Base-by-base conservation (phyloP, 2,113 vertebrate genomes). In the Macrotus californicus region DNA sequence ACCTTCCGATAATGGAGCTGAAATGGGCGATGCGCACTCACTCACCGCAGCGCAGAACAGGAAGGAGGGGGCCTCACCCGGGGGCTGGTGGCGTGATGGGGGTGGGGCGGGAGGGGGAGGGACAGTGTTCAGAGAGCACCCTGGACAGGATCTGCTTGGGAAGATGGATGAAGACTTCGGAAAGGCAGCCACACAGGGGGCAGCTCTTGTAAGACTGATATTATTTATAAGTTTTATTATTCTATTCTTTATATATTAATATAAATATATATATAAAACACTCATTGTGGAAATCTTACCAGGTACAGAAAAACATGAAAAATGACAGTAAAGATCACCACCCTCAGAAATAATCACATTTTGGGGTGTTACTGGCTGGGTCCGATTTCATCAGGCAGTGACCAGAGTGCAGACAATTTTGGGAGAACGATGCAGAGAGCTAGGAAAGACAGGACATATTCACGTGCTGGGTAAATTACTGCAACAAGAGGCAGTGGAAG, bases 41-140 rank as follows among this genome's bases (percentile, higher is more conserved):
- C 46, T 4, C 22, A 5, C 36, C 26, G 2, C 6, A 36, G 8
- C 2, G 22, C 13, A 22, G 6, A 1, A 0, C 13, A 19, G 4
- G 34, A 50, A 31, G 15, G 24, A 29, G 31, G 41, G 43, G 19
- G 29, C 14, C 13, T 54, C 31, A 9, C 56, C 5, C 6, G 16
- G 22, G 7, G n/a, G 15, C 26, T 5, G 7, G 16, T 18, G 52
- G 5, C 2, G 22, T 4, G 50, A 9, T 22, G 36, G 0, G 22
- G 14, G 11, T 6, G 46, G 39, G 18, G 26, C 5, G 1, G 34
- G 7, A 56, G 19, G 54, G 21, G 31, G 16, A 4, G 2, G 34
- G 73, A 4, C 10, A 3, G 22, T 66, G 48, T 39, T 26, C 46
- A 24, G 41, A 59, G 18, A 64, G 69, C 36, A 83, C 15, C 39